These are phyloP conservation scores for Anthrax anthrax DNA, from an alignment of 2,888 invertebrate genomes.

Conservation along the genomic window DNA sequence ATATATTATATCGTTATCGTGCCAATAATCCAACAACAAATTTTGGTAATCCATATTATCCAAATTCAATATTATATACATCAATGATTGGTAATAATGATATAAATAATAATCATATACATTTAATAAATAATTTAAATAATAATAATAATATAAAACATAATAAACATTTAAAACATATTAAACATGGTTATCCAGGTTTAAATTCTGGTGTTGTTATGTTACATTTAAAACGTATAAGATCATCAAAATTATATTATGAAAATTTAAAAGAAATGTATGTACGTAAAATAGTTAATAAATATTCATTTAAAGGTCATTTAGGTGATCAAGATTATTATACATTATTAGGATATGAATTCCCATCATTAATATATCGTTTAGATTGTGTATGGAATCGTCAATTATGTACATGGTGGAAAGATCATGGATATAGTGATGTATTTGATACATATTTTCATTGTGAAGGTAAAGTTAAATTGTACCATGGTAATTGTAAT, in stretches of 20 bases:
- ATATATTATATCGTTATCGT: constrained; percentile 54
- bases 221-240: constrained; percentile 49
- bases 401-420: constrained; percentile 72
- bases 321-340: constrained; percentile 75
- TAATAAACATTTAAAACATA: constrained; percentile 15
- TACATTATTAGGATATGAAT: constrained; percentile 53
- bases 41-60: constrained; percentile 38
- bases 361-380: constrained; percentile 53
- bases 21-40: constrained; percentile 44
- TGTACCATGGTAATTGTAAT: constrained; percentile 65
- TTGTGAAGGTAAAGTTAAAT: constrained; percentile 47
- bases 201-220: constrained; percentile 69
- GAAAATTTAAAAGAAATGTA: constrained; percentile 39
- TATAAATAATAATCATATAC: too few species aligned
- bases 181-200: constrained; percentile 48
- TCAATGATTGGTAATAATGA: constrained; percentile 3
- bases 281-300: constrained; percentile 41
- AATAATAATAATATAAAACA: constrained; percentile 10
- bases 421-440: constrained; percentile 54
- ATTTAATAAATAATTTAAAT: neutral
- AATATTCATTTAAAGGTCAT: constrained; percentile 55
- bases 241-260: constrained; percentile 45
- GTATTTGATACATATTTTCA: constrained; percentile 57
- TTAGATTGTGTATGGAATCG: constrained; percentile 68
- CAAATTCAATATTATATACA: neutral